phyloP scores from a whole-genome alignment of 1,140 invertebrate species.

The Himalopsyche phryganea region DNA sequence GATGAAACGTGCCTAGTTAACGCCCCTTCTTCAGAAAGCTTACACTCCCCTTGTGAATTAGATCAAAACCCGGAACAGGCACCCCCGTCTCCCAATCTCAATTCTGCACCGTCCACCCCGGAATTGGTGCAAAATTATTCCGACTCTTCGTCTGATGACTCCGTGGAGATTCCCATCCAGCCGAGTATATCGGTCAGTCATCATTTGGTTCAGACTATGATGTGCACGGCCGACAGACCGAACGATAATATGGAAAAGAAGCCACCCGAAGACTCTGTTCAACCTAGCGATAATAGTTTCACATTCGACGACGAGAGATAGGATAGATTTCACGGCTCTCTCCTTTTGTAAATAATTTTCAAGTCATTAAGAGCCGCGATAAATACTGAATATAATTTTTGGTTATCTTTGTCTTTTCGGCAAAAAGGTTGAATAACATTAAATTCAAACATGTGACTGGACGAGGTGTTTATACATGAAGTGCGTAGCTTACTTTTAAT shows the following conservation, averaged over 20 bases:
- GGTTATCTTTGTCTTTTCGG: no score
- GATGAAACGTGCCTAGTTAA: background rate
- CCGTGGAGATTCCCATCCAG: conserved; percentile 28
- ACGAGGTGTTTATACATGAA: no score
- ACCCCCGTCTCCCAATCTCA: background rate
- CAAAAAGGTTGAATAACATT: no score
- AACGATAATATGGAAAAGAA: background rate
- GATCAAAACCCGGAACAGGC: background rate
- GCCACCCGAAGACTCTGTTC: background rate
- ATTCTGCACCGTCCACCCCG: background rate
- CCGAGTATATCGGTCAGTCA: conserved; percentile 27
- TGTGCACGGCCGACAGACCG: background rate
- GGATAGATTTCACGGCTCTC: background rate
- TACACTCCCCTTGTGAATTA: background rate
- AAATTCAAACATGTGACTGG: no score
- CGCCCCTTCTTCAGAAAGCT: background rate
- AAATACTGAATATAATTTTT: no score
- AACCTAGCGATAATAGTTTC: background rate
- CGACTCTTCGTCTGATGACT: conserved; percentile 22
- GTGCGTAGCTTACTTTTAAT: no score
- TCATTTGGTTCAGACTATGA: conserved; percentile 13
- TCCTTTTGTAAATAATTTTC: no score
- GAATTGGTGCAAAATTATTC: conserved; percentile 13
- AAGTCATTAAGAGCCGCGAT: no score
- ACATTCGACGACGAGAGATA: conserved; percentile 28